Conservation (phyloP, 2,888 invertebrate genomes). For the Lasioglossum marginatum region DNA sequence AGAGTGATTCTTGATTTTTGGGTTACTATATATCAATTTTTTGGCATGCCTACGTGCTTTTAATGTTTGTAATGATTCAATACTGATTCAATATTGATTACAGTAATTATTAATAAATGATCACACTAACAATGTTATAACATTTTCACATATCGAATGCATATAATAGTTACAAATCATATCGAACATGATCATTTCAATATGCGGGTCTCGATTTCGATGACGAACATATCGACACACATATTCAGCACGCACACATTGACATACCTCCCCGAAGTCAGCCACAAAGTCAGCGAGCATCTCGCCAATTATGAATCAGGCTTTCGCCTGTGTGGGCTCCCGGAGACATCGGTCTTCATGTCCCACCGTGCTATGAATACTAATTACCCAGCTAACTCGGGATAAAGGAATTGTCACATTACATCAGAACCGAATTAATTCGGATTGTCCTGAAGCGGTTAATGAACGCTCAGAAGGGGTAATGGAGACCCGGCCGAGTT, state of each 20-base stretch:
- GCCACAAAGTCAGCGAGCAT: not conserved
- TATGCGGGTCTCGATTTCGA: not conserved
- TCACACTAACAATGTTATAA: not conserved
- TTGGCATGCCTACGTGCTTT: too few species aligned
- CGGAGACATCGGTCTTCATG: constrained; percentile 5
- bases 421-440: constrained; percentile 10
- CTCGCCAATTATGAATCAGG: constrained; percentile 1
- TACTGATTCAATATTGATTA: not conserved
- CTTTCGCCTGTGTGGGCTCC: not conserved
- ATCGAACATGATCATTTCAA: not conserved
- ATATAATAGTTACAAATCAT: not conserved
- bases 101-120: not conserved
- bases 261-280: not conserved
- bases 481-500: not conserved
- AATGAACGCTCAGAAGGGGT: constrained; percentile 6
- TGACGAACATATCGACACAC: not conserved
- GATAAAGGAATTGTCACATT: constrained; percentile 4
- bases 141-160: not conserved
- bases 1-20: too few species aligned
- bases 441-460: constrained; percentile 6
- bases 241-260: not conserved
- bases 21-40: too few species aligned
- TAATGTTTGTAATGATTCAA: too few species aligned
- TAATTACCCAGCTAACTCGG: constrained; percentile 1
- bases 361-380: not conserved